Base-by-base conservation (phyloP, 2,888 invertebrate species). In the Spodoptera littoralis region DNA sequence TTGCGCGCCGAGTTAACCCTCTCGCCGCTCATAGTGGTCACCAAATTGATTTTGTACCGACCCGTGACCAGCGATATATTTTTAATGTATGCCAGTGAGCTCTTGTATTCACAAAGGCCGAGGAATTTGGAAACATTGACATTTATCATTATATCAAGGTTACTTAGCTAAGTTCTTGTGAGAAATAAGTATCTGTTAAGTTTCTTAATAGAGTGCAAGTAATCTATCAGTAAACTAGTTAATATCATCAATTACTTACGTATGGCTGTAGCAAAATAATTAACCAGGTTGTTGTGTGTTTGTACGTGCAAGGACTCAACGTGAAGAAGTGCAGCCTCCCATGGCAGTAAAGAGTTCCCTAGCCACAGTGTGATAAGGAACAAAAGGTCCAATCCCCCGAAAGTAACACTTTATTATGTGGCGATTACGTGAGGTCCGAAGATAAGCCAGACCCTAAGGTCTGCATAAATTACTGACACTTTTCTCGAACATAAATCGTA, bases 391-490 rank as follows among this genome's bases (percentile, higher is more conserved):
- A 46, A 61, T 50, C 52, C 47, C 45, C 56, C 41, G 24, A 67
- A 63, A 70, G 74, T 59, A 67, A 60, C 67, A 60, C 60, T 77
- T 60, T 74, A 74, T 72, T 67, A 61, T 48, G 69, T 60, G 59
- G 77, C 71, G 71, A 74, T 74, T 79, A 78, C 69, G 65, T 60
- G 64, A 61, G 63, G 67, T 63, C 60, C 71, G 51, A 36, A 56
- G 80, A 72, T 74, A 77, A 77, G 72, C 77, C 73, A 53, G 41
- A 51, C 69, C 77, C 51, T 62, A 46, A 65, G 75, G 68, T 74
- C 69, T 72, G 59, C 75, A 71, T 80, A 70, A 70, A 80, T 72
- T 74, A 67, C 58, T 36, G 45, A 56, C 63, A 57, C 62, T 60
- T 65, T 69, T 77, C 56, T 60, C 55, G 44, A 22, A 18, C 53